Percentiles rank a stretch among this genome's conserved stretches.
Evolutionary conservation across 1,140 invertebrate species (phyloP).

Genomic region (Coenobita brevimanus): DNA sequence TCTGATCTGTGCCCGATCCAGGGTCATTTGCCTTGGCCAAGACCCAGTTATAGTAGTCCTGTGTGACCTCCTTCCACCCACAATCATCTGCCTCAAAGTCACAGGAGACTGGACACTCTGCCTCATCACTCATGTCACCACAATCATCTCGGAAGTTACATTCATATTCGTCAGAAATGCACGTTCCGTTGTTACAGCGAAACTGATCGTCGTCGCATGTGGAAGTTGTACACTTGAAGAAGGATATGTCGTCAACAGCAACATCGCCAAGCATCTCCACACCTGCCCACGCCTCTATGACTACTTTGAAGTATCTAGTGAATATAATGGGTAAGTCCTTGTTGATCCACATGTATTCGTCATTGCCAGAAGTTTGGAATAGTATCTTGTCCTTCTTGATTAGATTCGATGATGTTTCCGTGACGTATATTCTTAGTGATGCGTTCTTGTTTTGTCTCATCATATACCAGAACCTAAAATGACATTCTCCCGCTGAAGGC

Average conservation of each 20-base stretch:
- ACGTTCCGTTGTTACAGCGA: background rate
- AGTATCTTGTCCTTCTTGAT: background rate
- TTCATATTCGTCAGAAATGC: background rate
- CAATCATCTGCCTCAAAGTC: background rate
- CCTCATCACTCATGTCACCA: background rate
- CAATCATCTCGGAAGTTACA: conserved; percentile 10
- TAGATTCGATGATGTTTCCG: background rate
- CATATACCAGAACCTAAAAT: conserved; percentile 24
- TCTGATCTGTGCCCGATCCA: background rate
- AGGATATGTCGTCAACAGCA: conserved; percentile 3
- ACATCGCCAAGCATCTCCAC: background rate
- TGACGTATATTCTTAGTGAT: background rate
- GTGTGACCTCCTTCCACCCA: background rate
- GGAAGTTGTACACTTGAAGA: background rate
- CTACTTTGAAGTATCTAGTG: conserved; percentile 11
- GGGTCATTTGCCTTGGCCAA: background rate
- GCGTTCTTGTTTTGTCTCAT: background rate
- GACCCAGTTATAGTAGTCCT: background rate
- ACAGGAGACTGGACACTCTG: background rate
- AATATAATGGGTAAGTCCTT: background rate
- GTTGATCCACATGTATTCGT: background rate
- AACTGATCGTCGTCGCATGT: background rate
- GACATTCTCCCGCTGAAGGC: background rate
- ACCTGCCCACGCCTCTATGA: background rate
- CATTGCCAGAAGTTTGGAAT: background rate